These are phyloP conservation scores for Xenotilapia leptura DNA, from an alignment of 2,113 vertebrate genomes.

Conservation along the genomic window DNA sequence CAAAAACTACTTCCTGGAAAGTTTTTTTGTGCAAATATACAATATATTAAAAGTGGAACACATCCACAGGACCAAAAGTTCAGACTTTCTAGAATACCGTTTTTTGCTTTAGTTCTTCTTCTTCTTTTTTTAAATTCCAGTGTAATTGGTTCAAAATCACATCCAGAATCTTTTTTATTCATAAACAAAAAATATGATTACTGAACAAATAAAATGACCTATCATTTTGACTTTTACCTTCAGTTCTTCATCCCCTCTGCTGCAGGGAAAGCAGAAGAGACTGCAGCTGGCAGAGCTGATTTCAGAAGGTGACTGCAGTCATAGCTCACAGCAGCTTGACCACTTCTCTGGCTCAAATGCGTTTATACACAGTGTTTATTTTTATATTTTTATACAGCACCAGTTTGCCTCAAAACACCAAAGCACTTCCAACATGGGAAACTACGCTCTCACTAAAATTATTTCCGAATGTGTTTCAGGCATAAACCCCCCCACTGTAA, in stretches of 20 bases:
- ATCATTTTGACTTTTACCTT: background rate
- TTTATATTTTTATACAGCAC: background rate
- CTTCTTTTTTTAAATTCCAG: background rate
- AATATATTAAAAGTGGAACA: background rate
- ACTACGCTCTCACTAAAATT: background rate
- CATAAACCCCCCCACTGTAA: background rate
- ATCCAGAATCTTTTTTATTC: background rate
- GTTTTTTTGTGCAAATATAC: background rate
- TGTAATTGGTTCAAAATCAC: background rate
- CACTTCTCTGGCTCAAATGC: slow-evolving; percentile 11
- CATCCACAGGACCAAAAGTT: background rate
- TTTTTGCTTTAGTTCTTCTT: background rate
- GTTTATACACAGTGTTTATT: background rate
- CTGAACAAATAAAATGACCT: background rate
- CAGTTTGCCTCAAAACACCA: background rate
- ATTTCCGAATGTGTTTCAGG: background rate
- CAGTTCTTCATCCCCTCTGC: background rate
- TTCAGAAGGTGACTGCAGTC: slow-evolving; percentile 55
- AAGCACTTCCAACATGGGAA: background rate
- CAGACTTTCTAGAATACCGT: background rate
- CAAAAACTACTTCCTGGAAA: background rate
- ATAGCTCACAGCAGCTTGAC: slow-evolving; percentile 36
- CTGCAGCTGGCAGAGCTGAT: slow-evolving; percentile 42
- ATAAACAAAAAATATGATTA: background rate
- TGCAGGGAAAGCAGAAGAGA: background rate